Conservation (phyloP, 1,140 invertebrate species). For the Ceratoteleas bidentatus region DNA sequence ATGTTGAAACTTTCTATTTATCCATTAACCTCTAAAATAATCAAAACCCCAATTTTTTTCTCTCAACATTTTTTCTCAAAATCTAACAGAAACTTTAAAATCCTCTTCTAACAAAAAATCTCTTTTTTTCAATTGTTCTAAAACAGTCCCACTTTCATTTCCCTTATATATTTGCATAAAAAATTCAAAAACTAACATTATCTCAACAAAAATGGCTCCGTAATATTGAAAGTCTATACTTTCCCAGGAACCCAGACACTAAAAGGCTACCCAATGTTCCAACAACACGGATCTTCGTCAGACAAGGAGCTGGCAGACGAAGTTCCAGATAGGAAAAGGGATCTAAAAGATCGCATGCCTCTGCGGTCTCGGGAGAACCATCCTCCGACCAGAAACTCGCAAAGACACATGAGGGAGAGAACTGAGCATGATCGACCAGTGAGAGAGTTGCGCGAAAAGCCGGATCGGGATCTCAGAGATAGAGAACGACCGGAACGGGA, state of each 20-base stretch:
- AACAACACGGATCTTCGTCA: slow-evolving; percentile 78
- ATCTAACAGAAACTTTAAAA: no score
- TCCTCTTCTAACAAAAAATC: no score
- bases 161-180: no score
- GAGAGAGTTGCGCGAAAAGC: slow-evolving; percentile 23
- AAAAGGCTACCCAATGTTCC: slow-evolving; percentile 81
- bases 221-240: no score
- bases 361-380: slow-evolving; percentile 78
- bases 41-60: no score
- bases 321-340: slow-evolving; percentile 71
- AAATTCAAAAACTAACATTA: no score
- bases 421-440: slow-evolving; percentile 61
- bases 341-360: slow-evolving; percentile 75
- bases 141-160: no score
- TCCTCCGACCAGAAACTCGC: slow-evolving; percentile 72
- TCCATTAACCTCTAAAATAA: no score
- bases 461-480: slow-evolving; percentile 64
- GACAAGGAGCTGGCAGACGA: slow-evolving; percentile 79
- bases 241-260: slow-evolving; percentile 78
- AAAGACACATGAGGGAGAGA: slow-evolving; percentile 72
- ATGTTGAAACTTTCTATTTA: no score
- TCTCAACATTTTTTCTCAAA: no score
- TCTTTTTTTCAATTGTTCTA: no score
- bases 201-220: no score
- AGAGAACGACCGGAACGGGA: slow-evolving; percentile 45